Conservation (phyloP, 1,140 invertebrate species). For the Laodelphax striatellus region DNA sequence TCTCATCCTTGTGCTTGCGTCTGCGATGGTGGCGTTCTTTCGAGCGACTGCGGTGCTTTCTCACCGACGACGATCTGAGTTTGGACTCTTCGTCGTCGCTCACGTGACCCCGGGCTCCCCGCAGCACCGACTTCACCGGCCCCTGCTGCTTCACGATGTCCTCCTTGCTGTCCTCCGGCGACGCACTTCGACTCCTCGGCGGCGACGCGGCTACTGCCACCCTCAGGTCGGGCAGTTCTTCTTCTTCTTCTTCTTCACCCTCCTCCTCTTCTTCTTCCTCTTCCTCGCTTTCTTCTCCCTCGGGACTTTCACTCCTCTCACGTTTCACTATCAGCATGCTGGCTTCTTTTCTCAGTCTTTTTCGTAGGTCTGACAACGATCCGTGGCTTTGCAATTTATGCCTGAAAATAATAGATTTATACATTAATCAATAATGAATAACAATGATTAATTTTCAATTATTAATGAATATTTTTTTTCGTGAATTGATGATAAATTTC, state of each 20-base stretch:
- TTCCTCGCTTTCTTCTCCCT: neutral
- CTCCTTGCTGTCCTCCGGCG: constrained; percentile 3
- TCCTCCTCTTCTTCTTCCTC: constrained; percentile 4
- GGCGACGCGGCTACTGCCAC: constrained; percentile 2
- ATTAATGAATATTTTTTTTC: no score
- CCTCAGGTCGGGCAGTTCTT: constrained; percentile 9
- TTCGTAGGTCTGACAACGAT: no score
- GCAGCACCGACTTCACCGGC: constrained; percentile 8
- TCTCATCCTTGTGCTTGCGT: neutral
- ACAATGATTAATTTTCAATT: no score
- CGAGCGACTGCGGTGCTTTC: constrained; percentile 9
- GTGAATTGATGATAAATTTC: no score
- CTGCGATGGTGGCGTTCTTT: constrained; percentile 7
- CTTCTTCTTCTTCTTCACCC: constrained; percentile 1
- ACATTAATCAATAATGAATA: no score
- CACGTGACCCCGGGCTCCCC: constrained; percentile 1
- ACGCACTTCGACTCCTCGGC: neutral
- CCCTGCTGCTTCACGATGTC: neutral
- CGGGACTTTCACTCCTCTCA: neutral
- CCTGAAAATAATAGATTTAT: no score
- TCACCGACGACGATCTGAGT: neutral
- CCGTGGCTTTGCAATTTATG: no score
- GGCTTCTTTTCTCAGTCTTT: no score
- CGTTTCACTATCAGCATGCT: neutral
- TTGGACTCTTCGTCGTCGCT: neutral